Conservation (phyloP, 2,113 vertebrate species). For the Sceloporus tristichus region DNA sequence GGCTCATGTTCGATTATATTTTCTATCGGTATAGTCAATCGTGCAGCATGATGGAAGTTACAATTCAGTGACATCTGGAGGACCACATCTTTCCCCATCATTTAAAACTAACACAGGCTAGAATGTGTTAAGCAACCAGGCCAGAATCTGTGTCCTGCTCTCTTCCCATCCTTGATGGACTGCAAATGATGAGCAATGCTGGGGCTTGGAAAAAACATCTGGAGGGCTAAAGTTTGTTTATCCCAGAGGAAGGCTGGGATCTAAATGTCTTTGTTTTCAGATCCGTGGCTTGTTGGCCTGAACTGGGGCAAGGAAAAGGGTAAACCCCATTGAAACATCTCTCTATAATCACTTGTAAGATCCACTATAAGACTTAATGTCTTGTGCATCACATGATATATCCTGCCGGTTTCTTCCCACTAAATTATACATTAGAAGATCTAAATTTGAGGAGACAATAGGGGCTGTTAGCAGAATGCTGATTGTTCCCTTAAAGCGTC, state of each 20-base stretch:
- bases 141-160: no score
- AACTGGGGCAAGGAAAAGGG: background rate
- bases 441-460: background rate
- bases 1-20: no score
- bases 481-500: background rate
- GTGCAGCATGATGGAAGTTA: background rate
- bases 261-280: background rate
- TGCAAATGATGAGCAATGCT: no score
- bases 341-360: background rate
- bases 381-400: no score
- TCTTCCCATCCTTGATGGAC: no score
- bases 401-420: background rate
- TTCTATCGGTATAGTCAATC: no score
- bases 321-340: background rate
- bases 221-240: no score
- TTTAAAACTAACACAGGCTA: background rate
- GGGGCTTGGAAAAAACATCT: no score
- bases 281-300: background rate
- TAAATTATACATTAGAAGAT: background rate
- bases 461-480: background rate
- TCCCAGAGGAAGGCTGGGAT: background rate
- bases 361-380: background rate
- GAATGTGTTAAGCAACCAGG: background rate
- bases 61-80: background rate
- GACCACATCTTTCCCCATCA: background rate